Evolutionary conservation across 2,888 invertebrate species (phyloP), one percentile per base, ranked within the genome.

Genomic region (Cryptocheilus praepositus): DNA sequence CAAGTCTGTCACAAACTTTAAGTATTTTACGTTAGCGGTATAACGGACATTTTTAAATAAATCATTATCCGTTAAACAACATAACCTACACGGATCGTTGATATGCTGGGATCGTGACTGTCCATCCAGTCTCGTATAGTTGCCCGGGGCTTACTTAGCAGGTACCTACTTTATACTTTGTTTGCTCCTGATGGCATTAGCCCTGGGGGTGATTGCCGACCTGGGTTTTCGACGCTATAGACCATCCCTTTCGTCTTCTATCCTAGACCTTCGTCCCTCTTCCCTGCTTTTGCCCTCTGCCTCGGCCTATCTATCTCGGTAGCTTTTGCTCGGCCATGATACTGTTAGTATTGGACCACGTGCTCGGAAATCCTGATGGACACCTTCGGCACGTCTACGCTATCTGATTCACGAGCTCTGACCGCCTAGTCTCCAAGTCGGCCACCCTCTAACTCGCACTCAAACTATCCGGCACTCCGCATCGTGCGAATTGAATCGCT

Each of bases 131-230:
- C 79, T 80, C 73, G 83, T 83, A 80, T 85, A 76, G 83, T 85
- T 83, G 81, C 80, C 83, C 72, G 64, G 76, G 81, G 83, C 85
- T 85, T 82, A 85, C 83, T 84, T 86, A 85, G 79, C 79, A 79
- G 67, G 73, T 76, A 79, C 79, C 80, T 83, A 83, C 86, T 86
- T 85, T 86, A 85, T 85, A 85, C 83, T 86, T 86, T 85, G 86
- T 86, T 86, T 86, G 82, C 80, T 76, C 74, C 83, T 84, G 85
- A 86, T 86, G 82, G 85, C 83, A 86, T 86, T 85, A 86, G 80
- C 84, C 85, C 75, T 71, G 74, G 72, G 84, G 86, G 81, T 84
- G 85, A 86, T 85, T 85, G 83, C 81, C 78, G 74, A 80, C 74
- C 80, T 74, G 73, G 76, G 76, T 76, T 80, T 76, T 73, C 74